Evolutionary conservation across 1,140 invertebrate genomes (phyloP).

Genomic region (Tenebrio molitor): DNA sequence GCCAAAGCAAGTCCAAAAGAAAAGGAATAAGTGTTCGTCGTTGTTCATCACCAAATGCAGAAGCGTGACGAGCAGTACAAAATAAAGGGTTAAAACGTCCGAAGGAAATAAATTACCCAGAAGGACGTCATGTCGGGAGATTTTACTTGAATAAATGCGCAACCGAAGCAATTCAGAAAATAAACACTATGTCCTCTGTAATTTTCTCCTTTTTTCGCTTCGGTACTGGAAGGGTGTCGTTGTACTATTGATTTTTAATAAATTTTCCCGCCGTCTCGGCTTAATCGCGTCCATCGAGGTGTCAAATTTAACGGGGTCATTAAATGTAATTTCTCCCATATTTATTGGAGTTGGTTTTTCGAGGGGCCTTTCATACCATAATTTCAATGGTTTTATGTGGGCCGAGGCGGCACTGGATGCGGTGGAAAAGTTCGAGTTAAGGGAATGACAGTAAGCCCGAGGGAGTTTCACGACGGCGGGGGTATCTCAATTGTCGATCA

Average conservation of each 20-base stretch:
- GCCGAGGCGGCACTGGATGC: neutral
- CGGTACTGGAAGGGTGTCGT: constrained; percentile 6
- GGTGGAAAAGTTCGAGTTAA: neutral
- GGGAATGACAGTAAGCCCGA: too few relatives aligned
- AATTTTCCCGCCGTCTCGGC: constrained; percentile 32
- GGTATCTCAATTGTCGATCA: too few relatives aligned
- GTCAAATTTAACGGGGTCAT: constrained; percentile 40
- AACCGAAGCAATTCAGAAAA: neutral
- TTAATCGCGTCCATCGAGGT: constrained; percentile 39
- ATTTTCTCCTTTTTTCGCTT: constrained; percentile 4
- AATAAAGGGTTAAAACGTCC: constrained; percentile 2
- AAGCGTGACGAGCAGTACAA: constrained; percentile 9
- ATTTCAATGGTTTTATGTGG: neutral
- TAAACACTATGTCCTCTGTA: too few relatives aligned
- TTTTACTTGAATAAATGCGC: constrained; percentile 1
- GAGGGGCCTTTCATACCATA: neutral
- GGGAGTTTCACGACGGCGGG: too few relatives aligned
- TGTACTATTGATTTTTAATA: constrained; percentile 37
- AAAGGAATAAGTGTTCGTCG: constrained; percentile 9
- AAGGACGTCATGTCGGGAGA: neutral
- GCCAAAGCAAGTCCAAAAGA: too few relatives aligned
- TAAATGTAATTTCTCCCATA: constrained; percentile 34
- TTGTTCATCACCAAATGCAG: constrained; percentile 18
- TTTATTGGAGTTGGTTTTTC: constrained; percentile 21
- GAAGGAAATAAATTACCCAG: constrained; percentile 10